Evolutionary conservation across 2,113 vertebrate genomes (phyloP), one percentile per base, ranked within the genome.

Genomic region (Psittacara wagleri): DNA sequence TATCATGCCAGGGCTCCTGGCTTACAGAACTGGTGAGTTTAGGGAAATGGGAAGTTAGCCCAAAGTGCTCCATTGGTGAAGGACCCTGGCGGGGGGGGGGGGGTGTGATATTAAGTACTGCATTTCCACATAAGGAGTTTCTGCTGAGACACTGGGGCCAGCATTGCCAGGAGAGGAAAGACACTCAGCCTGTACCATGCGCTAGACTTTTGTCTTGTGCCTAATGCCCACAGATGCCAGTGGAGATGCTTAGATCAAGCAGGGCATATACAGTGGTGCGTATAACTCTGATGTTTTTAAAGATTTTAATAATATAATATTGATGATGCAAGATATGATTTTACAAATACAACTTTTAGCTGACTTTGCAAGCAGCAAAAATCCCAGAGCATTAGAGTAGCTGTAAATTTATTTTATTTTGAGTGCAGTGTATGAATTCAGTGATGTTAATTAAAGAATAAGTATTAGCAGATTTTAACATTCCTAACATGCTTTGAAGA

Each of bases 401-500:
- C 41, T 62, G 19, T 68, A 55, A 11, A 64, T 54, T 33, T 94
- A 70, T 82, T 80, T 83, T 76, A 8, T 46, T 92, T 85, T 68
- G 63, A 88, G 93, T 82, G 44, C 14, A 64, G 31, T 67, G 23
- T 86, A 25, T 62, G 73, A 83, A 95, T 75, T 77, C 37, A 86
- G 25, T 29, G 83, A 49, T 73, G 51, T 89, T 97, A 96, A 93
- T 96, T 97, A 95, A 63, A 95, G 55, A 94, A 83, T 9, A 84
- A 51, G 10, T 43, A 81, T 76, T 59, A 33, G 31, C 33, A 70
- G 27, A 92, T 94, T 95, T 94, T 95, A 94, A 68, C 76, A 96
- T 96, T 96, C 74, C 37, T 95, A 83, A 86, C 46, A 88, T 91
- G 66, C 84, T 97, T 97, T 92, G 35, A 20, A 59, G 76, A 95